Conservation (phyloP, 1,140 invertebrate species). For the Drosophila willistoni region DNA sequence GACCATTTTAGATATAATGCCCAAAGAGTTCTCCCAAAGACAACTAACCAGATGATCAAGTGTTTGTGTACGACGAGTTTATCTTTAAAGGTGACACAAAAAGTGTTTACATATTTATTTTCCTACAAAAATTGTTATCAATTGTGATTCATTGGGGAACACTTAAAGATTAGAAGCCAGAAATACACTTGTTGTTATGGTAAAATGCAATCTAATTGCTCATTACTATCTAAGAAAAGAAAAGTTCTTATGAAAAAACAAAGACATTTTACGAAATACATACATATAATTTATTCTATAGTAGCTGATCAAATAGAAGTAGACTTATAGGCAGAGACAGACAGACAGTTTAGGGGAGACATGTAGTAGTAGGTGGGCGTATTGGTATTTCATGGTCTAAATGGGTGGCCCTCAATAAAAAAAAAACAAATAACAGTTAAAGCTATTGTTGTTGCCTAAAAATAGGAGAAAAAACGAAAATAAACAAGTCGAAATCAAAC, state of each 20-base stretch:
- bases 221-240: neutral
- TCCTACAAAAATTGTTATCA: too few relatives aligned
- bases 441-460: constrained; percentile 43
- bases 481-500: constrained; percentile 12
- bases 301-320: neutral
- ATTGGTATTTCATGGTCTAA: neutral
- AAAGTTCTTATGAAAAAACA: neutral
- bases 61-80: too few relatives aligned
- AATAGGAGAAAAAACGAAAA: constrained; percentile 30
- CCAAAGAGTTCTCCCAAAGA: too few relatives aligned
- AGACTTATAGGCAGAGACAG: neutral
- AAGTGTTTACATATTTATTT: too few relatives aligned
- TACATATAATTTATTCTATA: neutral
- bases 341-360: neutral
- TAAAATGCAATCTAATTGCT: neutral
- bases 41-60: too few relatives aligned
- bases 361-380: neutral
- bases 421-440: constrained; percentile 46
- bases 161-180: neutral
- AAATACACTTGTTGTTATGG: neutral
- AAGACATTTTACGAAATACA: neutral
- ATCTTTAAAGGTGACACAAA: too few relatives aligned
- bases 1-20: too few relatives aligned
- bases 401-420: neutral
- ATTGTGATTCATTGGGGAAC: too few relatives aligned